Evolutionary conservation across 2,797 vertebrate species (phyloP), one percentile per base, ranked within the genome.

Genomic region (Aythya fuligula): DNA sequence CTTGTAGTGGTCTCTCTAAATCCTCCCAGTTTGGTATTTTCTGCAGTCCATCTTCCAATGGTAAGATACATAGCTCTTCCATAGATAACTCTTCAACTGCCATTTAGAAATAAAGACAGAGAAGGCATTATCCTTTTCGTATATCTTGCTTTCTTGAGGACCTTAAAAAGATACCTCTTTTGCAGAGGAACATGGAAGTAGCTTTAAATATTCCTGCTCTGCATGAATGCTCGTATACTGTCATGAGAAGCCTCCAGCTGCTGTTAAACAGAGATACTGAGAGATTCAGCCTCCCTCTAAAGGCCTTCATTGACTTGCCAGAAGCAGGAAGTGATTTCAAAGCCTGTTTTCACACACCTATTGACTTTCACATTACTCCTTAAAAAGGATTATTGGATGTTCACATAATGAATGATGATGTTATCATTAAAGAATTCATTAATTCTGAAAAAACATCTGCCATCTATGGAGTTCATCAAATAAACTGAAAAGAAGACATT

Each of bases 331-430:
- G 57, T 64, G 86, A 86, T 94, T 94, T 87, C 34, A 85, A 89
- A 91, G 34, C 22, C 11, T 85, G 77, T 95, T 94, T 80, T 79
- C 60, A 79, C 76, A 28, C 64, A 53, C 15, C 24, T 79, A 85
- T 87, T 85, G 95, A 93, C 38, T 88, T 95, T 91, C 80, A 73
- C 58, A 73, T 91, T 77, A 70, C 21, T 93, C n/a, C 20, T 64
- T 88, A 88, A 88, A 56, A 90, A 94, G 66, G 51, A 67, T 86
- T 95, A 93, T 84, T 90, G 77, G 51, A 70, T 94, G 27, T 90
- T 91, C 83, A 93, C 43, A 64, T 73, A 72, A 71, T 89, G 86
- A 95, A 69, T 88, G 86, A 93, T n/a, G 76, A 76, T 79, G 64
- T 62, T 82, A 78, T 87, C 51, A 75, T 24, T 73, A 38, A 80